These are phyloP conservation scores for Cephus nigrinus DNA, from an alignment of 2,888 invertebrate species.

Conservation along the genomic window DNA sequence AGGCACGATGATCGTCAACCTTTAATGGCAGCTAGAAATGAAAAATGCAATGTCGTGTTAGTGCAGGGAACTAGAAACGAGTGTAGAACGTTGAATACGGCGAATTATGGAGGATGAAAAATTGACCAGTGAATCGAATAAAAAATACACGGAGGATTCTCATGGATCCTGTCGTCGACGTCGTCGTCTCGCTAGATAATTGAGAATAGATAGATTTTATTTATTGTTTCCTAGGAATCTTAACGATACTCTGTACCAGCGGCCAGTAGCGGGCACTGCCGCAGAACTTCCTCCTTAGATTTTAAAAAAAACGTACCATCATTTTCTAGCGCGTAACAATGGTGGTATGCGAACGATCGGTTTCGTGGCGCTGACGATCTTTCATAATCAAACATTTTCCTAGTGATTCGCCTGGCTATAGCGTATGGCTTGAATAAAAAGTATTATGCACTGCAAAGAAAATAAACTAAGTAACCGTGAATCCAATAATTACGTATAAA, in stretches of 20 bases:
- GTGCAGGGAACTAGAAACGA: slow-evolving; percentile 22
- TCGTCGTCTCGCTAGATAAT: slow-evolving; percentile 31
- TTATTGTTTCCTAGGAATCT: slow-evolving; percentile 61
- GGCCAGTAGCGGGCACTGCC: slow-evolving; percentile 61
- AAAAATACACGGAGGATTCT: slow-evolving; percentile 4
- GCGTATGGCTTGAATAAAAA: background rate
- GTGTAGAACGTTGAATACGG: slow-evolving; percentile 12
- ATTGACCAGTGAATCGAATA: slow-evolving; percentile 50
- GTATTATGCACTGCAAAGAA: background rate
- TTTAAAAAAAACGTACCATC: slow-evolving; percentile 30
- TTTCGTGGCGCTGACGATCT: background rate
- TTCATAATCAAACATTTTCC: slow-evolving; percentile 8
- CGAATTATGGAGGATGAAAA: slow-evolving; percentile 19
- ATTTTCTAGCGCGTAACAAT: slow-evolving; percentile 24
- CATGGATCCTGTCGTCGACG: background rate
- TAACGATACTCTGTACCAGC: slow-evolving; percentile 48
- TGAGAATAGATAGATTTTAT: slow-evolving; percentile 64
- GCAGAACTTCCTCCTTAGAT: slow-evolving; percentile 49
- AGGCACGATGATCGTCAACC: background rate
- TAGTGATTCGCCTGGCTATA: background rate
- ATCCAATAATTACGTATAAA: background rate
- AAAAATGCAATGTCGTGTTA: slow-evolving; percentile 16
- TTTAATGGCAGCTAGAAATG: slow-evolving; percentile 17
- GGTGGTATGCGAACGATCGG: background rate
- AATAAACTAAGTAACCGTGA: background rate